Evolutionary conservation across 1,140 invertebrate genomes (phyloP), one percentile per base, ranked within the genome.

Genomic region (Sinella curviseta): DNA sequence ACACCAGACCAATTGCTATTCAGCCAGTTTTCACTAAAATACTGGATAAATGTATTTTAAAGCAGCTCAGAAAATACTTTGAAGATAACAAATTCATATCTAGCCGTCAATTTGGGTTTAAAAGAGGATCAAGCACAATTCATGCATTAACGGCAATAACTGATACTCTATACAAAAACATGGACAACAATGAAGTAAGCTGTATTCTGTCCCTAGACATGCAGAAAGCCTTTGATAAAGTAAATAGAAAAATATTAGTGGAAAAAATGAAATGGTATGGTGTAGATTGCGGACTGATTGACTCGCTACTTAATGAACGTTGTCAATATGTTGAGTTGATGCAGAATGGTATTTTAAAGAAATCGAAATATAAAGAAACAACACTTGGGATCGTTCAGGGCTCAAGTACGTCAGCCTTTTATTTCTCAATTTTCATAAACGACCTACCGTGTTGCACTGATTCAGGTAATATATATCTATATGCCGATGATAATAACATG

Each of bases 331-430:
- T 80, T 14, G 2, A 14, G 24, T 74, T 16, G 12, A 24, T 8
- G 4, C 33, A 14, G 1, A 17, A 31, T 36, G 3, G 2, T 3
- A 36, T 74, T 3, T 28, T n/a, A 1, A 20, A 2, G 2, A 36
- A 35, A 8, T 78, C 77, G 8, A 28, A 35, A 16, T 54, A 20
- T 39, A 39, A 31, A 20, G 20, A 24, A 48, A 78, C 77, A 20
- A 31, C 4, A 24, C 34, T 74, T 74, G 84, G 84, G 30, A 85
- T 86, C 0, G 83, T 30, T n/a, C n/a, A n/a, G n/a, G n/a, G n/a
- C n/a, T n/a, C n/a, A n/a, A n/a, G n/a, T n/a, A n/a, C n/a, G n/a
- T n/a, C n/a, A n/a, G n/a, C n/a, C n/a, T n/a, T n/a, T n/a, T n/a
- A n/a, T n/a, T n/a, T n/a, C n/a, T n/a, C n/a, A n/a, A n/a, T n/a